Conservation (phyloP, 2,113 vertebrate species). For the Dipodomys stephensi region DNA sequence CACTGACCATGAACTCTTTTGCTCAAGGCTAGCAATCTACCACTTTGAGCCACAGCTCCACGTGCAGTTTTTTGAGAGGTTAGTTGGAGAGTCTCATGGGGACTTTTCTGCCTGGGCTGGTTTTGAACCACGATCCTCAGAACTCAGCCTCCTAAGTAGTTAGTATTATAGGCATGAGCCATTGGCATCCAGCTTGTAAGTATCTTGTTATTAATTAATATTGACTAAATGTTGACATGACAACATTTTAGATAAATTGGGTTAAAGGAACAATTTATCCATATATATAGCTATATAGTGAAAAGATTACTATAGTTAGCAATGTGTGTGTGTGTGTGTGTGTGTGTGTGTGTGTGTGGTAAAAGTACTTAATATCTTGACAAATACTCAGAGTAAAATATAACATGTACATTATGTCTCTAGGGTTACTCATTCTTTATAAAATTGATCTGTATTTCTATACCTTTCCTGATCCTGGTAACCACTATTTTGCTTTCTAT, state of each 20-base stretch:
- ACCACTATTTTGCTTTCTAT: neutral
- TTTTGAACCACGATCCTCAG: too few species aligned
- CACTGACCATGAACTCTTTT: too few species aligned
- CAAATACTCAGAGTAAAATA: neutral
- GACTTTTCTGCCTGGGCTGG: too few species aligned
- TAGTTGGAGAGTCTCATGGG: too few species aligned
- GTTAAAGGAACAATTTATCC: too few species aligned
- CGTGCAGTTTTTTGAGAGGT: too few species aligned
- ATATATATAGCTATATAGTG: neutral
- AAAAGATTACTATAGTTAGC: neutral
- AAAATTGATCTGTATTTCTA: neutral
- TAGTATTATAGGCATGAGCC: too few species aligned
- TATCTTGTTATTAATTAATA: conserved; percentile 3
- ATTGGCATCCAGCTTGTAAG: neutral
- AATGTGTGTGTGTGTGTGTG: neutral
- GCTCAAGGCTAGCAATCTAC: too few species aligned
- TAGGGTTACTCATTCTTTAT: neutral
- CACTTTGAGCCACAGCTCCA: too few species aligned
- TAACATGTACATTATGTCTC: neutral
- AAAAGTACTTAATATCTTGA: neutral
- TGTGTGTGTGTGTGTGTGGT: too few species aligned
- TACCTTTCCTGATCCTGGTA: neutral
- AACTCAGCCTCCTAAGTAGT: too few species aligned
- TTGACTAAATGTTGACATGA: conserved; percentile 25
- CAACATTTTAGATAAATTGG: neutral